These are phyloP conservation scores for Microdon myrmicae DNA, from an alignment of 2,888 invertebrate species.

Conservation along the genomic window DNA sequence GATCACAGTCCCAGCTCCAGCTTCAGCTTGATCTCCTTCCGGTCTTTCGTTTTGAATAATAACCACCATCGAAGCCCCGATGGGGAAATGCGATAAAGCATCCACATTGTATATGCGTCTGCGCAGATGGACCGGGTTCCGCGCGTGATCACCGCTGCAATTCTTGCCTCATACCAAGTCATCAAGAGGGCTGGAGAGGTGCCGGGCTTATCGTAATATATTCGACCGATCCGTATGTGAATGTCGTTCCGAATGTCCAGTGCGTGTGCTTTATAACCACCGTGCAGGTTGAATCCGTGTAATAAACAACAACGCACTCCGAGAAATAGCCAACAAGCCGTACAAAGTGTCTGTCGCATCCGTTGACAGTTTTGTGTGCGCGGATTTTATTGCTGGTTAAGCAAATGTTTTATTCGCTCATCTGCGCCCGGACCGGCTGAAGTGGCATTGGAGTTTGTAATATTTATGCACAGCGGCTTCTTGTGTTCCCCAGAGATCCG, in stretches of 20 bases:
- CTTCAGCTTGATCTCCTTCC: constrained; percentile 45
- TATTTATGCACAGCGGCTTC: constrained; percentile 30
- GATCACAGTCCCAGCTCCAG: constrained; percentile 1
- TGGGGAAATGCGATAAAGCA: constrained; percentile 51
- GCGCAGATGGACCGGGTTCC: too few relatives aligned
- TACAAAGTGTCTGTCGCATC: constrained; percentile 52
- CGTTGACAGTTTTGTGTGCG: constrained; percentile 51
- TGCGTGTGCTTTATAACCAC: constrained; percentile 47
- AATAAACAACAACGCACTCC: constrained; percentile 41
- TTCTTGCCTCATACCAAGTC: too few relatives aligned
- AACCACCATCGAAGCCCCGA: constrained; percentile 47
- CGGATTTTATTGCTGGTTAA: constrained; percentile 52
- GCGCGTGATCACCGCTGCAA: too few relatives aligned
- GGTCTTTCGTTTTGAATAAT: constrained; percentile 51
- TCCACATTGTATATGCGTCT: too few relatives aligned
- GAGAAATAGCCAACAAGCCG: constrained; percentile 6
- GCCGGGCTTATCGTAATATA: constrained; percentile 35
- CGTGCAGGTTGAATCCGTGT: constrained; percentile 42
- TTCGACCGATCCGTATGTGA: constrained; percentile 7
- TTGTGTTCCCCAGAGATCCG: constrained; percentile 21
- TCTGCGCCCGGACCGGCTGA: constrained; percentile 41
- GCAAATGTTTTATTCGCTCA: constrained; percentile 52
- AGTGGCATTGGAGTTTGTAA: constrained; percentile 44
- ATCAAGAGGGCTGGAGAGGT: too few relatives aligned
- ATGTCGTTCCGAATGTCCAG: constrained; percentile 16